Evolutionary conservation across 1,140 invertebrate genomes (phyloP).

Genomic region (Pseudachorutes palmiensis): DNA sequence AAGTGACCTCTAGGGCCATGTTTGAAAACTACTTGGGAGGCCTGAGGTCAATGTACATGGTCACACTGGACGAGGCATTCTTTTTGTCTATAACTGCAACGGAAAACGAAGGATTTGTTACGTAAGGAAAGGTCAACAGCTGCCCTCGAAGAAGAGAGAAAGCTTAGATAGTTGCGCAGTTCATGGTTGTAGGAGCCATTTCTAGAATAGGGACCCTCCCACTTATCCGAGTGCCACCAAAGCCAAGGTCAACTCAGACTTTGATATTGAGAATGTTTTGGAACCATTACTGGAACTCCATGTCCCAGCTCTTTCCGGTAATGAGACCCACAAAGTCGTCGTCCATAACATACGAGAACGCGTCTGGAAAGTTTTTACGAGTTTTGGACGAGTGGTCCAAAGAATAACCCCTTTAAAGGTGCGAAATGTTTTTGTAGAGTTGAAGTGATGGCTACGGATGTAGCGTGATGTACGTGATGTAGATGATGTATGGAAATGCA

Average conservation of each 20-base stretch:
- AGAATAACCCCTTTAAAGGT: no score
- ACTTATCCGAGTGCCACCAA: slow-evolving; percentile 6
- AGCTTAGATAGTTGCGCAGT: not conserved
- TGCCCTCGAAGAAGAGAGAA: not conserved
- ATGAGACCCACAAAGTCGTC: not conserved
- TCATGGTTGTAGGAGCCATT: slow-evolving; percentile 13
- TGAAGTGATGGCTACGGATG: no score
- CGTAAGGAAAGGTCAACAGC: not conserved
- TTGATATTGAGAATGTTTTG: not conserved
- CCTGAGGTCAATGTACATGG: no score
- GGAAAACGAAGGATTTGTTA: slow-evolving; percentile 11
- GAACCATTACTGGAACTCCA: not conserved
- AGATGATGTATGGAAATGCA: no score
- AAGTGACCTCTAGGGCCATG: no score
- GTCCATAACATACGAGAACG: no score
- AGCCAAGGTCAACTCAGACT: slow-evolving; percentile 7
- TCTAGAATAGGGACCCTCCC: not conserved
- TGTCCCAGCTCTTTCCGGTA: not conserved
- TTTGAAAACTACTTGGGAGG: no score
- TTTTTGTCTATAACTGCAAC: slow-evolving; percentile 1
- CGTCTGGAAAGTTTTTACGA: no score
- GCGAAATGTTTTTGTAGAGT: no score
- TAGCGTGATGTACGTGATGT: no score
- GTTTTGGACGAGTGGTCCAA: no score
- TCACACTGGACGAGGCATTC: no score